Evolutionary conservation across 2,888 invertebrate species (phyloP).

Genomic region (Hydrotaea diabolus): DNA sequence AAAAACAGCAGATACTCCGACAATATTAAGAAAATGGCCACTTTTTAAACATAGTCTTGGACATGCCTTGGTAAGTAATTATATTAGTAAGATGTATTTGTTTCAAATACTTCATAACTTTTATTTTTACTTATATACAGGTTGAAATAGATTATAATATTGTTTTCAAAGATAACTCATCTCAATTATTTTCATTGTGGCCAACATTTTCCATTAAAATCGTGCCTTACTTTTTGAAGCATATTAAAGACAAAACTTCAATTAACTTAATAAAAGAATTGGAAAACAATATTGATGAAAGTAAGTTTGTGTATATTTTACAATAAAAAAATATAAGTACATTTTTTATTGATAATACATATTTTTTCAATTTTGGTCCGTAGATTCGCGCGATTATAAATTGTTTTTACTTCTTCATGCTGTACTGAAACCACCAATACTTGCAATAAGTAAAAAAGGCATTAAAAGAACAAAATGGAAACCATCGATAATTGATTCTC

Average conservation of each 20-base stretch:
- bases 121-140: constrained; percentile 4
- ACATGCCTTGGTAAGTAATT: constrained; percentile 38
- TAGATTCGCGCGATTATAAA: constrained; percentile 47
- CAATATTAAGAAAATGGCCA: constrained; percentile 25
- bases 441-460: constrained; percentile 12
- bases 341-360: not conserved
- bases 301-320: constrained; percentile 26
- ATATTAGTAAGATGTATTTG: not conserved
- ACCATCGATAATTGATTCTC: constrained; percentile 22
- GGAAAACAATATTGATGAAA: constrained; percentile 34
- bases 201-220: too few species aligned
- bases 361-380: not conserved
- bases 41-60: constrained; percentile 51
- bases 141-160: constrained; percentile 45
- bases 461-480: constrained; percentile 46
- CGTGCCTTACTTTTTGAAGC: too few species aligned
- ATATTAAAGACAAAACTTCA: too few species aligned
- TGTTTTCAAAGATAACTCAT: constrained; percentile 9
- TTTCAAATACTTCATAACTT: constrained; percentile 5
- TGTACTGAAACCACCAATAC: constrained; percentile 38
- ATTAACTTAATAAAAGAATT: constrained; percentile 4
- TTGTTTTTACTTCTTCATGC: constrained; percentile 36
- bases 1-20: too few species aligned
- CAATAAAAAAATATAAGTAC: not conserved
- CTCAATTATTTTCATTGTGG: constrained; percentile 19